A percentile compares a stretch with the other conserved stretches of the same genome.
Evolutionary conservation across 2,888 invertebrate genomes (phyloP).

Genomic region (Meteorus colon): DNA sequence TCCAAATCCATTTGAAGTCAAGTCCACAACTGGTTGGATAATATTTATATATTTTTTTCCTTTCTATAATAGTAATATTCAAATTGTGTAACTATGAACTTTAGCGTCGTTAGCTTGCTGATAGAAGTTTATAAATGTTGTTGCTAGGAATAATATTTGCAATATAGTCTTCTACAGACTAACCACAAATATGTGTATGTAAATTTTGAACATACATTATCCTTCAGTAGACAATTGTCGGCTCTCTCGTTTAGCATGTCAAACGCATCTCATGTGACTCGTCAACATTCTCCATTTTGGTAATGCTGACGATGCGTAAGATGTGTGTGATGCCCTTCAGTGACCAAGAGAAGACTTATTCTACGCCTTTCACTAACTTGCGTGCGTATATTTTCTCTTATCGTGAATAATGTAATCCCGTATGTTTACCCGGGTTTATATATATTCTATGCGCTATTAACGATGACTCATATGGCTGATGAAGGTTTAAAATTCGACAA

Average conservation of each 20-base stretch:
- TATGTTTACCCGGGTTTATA: slow-evolving; percentile 22
- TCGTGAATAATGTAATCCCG: slow-evolving; percentile 14
- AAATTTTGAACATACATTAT: neutral
- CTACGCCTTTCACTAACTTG: slow-evolving; percentile 40
- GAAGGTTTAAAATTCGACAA: slow-evolving; percentile 21
- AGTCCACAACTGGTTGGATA: neutral
- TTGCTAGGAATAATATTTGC: neutral
- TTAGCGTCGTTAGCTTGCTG: neutral
- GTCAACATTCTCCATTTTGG: slow-evolving; percentile 28
- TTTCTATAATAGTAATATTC: neutral
- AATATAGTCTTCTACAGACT: neutral
- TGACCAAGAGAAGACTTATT: slow-evolving; percentile 41
- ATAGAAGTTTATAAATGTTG: neutral
- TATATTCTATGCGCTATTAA: slow-evolving; percentile 8
- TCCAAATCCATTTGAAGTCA: slow-evolving; percentile 2
- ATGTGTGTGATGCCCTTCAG: slow-evolving; percentile 38
- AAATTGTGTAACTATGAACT: neutral
- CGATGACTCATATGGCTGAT: slow-evolving; percentile 27
- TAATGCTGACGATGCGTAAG: slow-evolving; percentile 36
- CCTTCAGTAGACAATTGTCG: neutral
- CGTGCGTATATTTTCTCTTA: slow-evolving; percentile 24
- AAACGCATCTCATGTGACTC: slow-evolving; percentile 14
- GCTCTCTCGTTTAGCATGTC: slow-evolving; percentile 27
- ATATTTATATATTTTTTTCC: neutral
- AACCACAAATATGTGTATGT: neutral